phyloP scores from a whole-genome alignment of 1,140 invertebrate species.

The Lordiphosa collinella region DNA sequence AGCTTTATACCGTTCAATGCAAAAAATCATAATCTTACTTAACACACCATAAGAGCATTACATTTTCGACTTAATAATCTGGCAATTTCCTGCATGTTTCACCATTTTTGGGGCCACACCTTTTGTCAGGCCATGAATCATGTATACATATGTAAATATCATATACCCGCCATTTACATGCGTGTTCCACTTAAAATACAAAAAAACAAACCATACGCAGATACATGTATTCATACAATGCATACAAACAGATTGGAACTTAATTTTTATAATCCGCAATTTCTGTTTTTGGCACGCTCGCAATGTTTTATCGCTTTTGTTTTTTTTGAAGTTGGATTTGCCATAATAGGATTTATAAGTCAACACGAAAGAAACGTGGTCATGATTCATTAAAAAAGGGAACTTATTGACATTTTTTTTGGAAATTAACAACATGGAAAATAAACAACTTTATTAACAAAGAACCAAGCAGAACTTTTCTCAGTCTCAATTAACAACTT shows the following conservation, averaged over 20 bases:
- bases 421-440: slow-evolving; percentile 4
- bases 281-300: slow-evolving; percentile 6
- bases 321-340: slow-evolving; percentile 8
- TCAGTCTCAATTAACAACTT: background rate
- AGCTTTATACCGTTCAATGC: too few species aligned
- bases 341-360: slow-evolving; percentile 38
- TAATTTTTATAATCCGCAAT: slow-evolving; percentile 47
- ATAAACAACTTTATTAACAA: background rate
- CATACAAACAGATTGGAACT: slow-evolving; percentile 24
- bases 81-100: slow-evolving; percentile 7
- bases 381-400: slow-evolving; percentile 22
- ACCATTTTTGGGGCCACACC: slow-evolving; percentile 47
- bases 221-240: slow-evolving; percentile 7
- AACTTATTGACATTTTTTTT: background rate
- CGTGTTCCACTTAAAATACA: slow-evolving; percentile 58
- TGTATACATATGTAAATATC: slow-evolving; percentile 54
- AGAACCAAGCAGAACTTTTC: too few species aligned
- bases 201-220: slow-evolving; percentile 17
- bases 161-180: slow-evolving; percentile 41
- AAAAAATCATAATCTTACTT: too few species aligned
- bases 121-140: slow-evolving; percentile 65
- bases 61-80: background rate
- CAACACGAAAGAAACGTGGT: background rate
- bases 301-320: slow-evolving; percentile 7
- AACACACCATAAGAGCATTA: slow-evolving; percentile 9